These are phyloP conservation scores for Ceyx erithaca DNA, from an alignment of 2,797 vertebrate genomes.

Conservation along the genomic window DNA sequence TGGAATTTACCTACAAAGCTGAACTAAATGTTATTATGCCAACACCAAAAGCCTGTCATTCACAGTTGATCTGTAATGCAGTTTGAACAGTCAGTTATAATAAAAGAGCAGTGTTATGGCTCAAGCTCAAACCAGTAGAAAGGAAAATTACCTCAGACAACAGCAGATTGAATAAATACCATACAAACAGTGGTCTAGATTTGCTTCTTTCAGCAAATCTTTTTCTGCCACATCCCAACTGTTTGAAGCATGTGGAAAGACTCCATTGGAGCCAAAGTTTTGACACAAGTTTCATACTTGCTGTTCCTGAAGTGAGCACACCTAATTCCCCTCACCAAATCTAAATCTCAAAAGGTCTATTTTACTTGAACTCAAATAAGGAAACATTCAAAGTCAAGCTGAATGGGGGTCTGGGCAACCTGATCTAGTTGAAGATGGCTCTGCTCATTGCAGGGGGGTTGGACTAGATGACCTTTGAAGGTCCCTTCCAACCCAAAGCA, in stretches of 20 bases:
- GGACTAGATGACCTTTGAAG: neutral
- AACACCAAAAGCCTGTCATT: neutral
- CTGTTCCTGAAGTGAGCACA: neutral
- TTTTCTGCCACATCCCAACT: neutral
- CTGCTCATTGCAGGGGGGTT: neutral
- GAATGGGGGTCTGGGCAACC: neutral
- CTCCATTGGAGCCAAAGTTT: neutral
- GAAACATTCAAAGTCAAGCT: neutral
- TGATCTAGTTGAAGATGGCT: neutral
- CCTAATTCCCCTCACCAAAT: neutral
- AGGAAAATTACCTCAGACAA: neutral
- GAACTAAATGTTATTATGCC: neutral
- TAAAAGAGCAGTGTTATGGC: neutral
- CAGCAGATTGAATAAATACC: neutral
- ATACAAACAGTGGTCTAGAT: neutral
- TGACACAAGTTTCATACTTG: neutral
- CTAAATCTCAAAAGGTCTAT: neutral
- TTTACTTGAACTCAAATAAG: neutral
- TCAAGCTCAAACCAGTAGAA: neutral
- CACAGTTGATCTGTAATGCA: neutral
- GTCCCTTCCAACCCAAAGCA: neutral
- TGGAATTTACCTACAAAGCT: neutral
- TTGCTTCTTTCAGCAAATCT: neutral
- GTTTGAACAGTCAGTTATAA: neutral
- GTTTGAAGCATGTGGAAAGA: neutral